Conservation (phyloP, 1,140 invertebrate genomes). For the Drosophila fuyamai region DNA sequence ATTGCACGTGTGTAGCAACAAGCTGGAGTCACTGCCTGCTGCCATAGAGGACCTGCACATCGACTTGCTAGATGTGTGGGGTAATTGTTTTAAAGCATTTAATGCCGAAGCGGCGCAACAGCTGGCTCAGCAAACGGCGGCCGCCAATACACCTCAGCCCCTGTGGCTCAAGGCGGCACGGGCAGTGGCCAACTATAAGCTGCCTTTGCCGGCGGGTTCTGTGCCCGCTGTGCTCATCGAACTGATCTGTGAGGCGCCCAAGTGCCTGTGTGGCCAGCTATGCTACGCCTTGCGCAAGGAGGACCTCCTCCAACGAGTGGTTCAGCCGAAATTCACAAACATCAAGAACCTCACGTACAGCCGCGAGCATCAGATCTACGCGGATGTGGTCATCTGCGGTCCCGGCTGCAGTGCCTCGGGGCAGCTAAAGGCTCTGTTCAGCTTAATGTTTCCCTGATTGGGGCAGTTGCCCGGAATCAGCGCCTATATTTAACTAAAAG, state of each 20-base stretch:
- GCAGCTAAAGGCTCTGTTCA: slow-evolving; percentile 33
- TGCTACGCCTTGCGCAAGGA: slow-evolving; percentile 57
- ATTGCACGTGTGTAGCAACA: slow-evolving; percentile 85
- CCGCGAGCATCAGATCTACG: slow-evolving; percentile 78
- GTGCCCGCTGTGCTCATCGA: slow-evolving; percentile 74
- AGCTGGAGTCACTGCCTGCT: slow-evolving; percentile 85
- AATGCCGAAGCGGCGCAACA: slow-evolving; percentile 47
- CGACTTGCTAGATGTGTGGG: slow-evolving; percentile 76
- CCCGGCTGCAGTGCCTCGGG: slow-evolving; percentile 36
- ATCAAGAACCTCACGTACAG: slow-evolving; percentile 77
- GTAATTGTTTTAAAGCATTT: slow-evolving; percentile 68
- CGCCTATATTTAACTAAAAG: not conserved
- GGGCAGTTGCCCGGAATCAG: not conserved
- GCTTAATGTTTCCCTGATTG: slow-evolving; percentile 19
- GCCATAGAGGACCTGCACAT: slow-evolving; percentile 67
- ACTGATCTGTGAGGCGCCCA: slow-evolving; percentile 71
- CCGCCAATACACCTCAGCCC: slow-evolving; percentile 17
- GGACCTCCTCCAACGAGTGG: slow-evolving; percentile 55
- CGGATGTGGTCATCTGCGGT: slow-evolving; percentile 73
- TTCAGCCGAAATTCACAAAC: slow-evolving; percentile 66
- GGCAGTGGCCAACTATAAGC: slow-evolving; percentile 48
- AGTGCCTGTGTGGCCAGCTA: slow-evolving; percentile 71
- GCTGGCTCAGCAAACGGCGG: slow-evolving; percentile 2
- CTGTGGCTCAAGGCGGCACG: slow-evolving; percentile 71
- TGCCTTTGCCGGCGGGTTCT: slow-evolving; percentile 50